phyloP scores from a whole-genome alignment of 53 echinoderm and acorn worm species.

The Zoroaster sp. region DNA sequence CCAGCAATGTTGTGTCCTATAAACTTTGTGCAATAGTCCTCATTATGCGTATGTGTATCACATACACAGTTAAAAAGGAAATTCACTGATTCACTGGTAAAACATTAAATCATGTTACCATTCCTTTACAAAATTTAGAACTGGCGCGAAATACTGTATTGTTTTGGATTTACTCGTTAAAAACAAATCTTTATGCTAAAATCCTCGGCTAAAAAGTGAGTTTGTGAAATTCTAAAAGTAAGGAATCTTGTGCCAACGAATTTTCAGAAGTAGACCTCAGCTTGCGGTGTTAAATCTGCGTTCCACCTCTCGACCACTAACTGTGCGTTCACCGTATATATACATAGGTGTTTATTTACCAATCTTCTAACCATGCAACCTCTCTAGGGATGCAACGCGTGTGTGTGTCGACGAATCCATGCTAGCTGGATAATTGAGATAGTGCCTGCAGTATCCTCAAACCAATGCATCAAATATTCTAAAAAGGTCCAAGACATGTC shows the following conservation, averaged over 20 bases:
- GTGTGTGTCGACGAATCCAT: neutral
- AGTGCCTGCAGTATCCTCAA: neutral
- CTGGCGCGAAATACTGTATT: too few relatives aligned
- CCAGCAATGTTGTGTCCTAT: too few relatives aligned
- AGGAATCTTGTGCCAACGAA: slow-evolving; percentile 30
- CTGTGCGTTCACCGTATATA: neutral
- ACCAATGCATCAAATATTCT: neutral
- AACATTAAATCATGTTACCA: too few relatives aligned
- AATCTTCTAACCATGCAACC: neutral
- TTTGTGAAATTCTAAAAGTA: neutral
- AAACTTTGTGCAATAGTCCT: too few relatives aligned
- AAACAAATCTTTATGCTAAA: neutral
- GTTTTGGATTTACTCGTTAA: too few relatives aligned
- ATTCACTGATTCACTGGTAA: too few relatives aligned
- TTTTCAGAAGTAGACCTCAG: neutral
- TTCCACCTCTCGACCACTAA: neutral
- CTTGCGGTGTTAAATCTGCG: neutral
- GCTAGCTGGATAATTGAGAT: neutral
- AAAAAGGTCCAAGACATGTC: neutral
- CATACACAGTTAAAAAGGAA: too few relatives aligned
- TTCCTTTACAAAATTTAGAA: too few relatives aligned
- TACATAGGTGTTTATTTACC: slow-evolving; percentile 39
- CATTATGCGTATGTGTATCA: too few relatives aligned
- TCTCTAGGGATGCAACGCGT: neutral
- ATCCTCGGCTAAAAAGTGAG: neutral